Evolutionary conservation across 2,113 vertebrate genomes (phyloP).

Genomic region (Carettochelys insculpta): DNA sequence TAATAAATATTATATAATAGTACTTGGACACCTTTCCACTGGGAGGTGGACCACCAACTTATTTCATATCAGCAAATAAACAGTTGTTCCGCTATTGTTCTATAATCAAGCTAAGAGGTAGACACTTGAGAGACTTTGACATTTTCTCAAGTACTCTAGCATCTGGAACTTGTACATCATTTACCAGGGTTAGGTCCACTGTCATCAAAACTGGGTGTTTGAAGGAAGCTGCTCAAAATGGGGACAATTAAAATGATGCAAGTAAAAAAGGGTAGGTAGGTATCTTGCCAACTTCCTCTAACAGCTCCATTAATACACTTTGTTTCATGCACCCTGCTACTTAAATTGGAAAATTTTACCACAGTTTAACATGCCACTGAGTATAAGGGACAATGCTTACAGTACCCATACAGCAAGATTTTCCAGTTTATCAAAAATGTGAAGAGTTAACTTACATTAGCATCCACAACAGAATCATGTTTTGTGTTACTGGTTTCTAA

Average conservation of each 20-base stretch:
- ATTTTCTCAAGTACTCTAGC: not conserved
- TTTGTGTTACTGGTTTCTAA: not conserved
- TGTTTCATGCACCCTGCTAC: not conserved
- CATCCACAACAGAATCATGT: not conserved
- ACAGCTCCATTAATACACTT: not conserved
- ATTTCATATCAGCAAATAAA: not conserved
- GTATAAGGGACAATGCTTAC: not conserved
- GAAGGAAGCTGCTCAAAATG: not conserved
- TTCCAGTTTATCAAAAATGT: not conserved
- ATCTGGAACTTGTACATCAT: not conserved
- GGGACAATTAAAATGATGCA: not conserved
- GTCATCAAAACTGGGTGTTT: not conserved
- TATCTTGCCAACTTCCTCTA: not conserved
- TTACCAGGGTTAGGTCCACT: not conserved
- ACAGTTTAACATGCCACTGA: not conserved
- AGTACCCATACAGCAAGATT: not conserved
- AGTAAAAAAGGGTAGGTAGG: not conserved
- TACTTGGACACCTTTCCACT: not conserved
- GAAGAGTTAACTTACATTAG: not conserved
- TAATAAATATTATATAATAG: not conserved
- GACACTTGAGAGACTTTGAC: not conserved
- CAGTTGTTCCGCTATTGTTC: not conserved
- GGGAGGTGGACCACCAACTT: not conserved
- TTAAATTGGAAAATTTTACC: not conserved
- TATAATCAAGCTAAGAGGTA: not conserved